These are phyloP conservation scores for Rhynchomys soricoides DNA, from an alignment of 2,113 vertebrate species.

Conservation along the genomic window DNA sequence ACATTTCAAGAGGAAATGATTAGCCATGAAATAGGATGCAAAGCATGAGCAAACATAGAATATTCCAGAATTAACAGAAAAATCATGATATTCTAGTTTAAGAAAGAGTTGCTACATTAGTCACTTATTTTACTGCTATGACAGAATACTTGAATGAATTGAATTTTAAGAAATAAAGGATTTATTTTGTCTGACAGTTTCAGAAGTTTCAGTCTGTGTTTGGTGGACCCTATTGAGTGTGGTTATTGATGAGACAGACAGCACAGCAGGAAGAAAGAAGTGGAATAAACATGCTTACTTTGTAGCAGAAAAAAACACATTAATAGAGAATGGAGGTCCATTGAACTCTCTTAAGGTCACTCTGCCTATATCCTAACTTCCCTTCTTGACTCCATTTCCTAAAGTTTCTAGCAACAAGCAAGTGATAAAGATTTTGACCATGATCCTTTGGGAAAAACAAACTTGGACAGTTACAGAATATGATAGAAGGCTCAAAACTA, in stretches of 20 bases:
- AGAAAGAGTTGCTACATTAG: not conserved
- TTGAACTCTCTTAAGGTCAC: not conserved
- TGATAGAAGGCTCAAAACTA: not conserved
- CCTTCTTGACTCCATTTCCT: not conserved
- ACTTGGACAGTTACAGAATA: not conserved
- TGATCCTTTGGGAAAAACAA: not conserved
- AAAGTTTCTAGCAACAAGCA: not conserved
- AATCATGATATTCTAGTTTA: not conserved
- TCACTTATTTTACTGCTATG: not conserved
- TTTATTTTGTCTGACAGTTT: not conserved
- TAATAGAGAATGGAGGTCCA: no score
- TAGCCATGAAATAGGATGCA: not conserved
- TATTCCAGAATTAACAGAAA: not conserved
- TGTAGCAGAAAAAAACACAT: not conserved
- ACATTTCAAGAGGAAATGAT: not conserved
- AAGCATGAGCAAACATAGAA: not conserved
- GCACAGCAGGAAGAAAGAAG: accelerated
- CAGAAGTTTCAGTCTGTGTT: not conserved
- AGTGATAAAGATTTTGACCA: not conserved
- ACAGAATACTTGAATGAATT: not conserved
- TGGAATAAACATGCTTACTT: not conserved
- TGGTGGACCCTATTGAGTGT: not conserved
- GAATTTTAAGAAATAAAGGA: not conserved
- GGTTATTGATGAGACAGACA: not conserved
- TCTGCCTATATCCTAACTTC: not conserved